These are phyloP conservation scores for Cottus gobio DNA, from an alignment of 2,113 vertebrate genomes.

Conservation along the genomic window DNA sequence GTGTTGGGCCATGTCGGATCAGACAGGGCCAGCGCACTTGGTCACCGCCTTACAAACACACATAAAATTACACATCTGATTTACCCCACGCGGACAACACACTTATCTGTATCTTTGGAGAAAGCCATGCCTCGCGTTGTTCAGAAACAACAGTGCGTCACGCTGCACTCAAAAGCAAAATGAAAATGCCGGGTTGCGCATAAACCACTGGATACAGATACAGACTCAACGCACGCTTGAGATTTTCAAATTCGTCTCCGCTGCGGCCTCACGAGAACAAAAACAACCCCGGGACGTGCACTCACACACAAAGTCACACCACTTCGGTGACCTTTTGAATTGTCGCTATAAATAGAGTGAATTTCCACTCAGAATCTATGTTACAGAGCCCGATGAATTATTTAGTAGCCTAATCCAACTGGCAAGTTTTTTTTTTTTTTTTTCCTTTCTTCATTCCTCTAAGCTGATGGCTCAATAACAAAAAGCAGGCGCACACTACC, in stretches of 20 bases:
- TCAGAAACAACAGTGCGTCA: slow-evolving; percentile 8
- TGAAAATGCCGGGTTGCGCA: not conserved
- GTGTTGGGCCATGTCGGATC: slow-evolving; percentile 85
- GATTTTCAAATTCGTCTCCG: slow-evolving; percentile 43
- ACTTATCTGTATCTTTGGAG: not conserved
- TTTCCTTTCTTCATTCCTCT: slow-evolving; percentile 52
- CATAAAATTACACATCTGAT: slow-evolving; percentile 54
- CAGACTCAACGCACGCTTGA: slow-evolving; percentile 34
- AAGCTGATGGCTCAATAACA: slow-evolving; percentile 62
- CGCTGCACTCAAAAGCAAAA: not conserved
- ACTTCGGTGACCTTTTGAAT: slow-evolving; percentile 79
- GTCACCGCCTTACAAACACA: slow-evolving; percentile 67
- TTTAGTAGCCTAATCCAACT: slow-evolving; percentile 76
- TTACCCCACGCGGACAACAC: slow-evolving; percentile 24
- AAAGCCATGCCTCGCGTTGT: slow-evolving; percentile 20
- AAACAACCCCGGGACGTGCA: slow-evolving; percentile 69
- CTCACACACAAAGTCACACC: slow-evolving; percentile 73
- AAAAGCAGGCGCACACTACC: slow-evolving; percentile 31
- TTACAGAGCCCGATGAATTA: slow-evolving; percentile 79
- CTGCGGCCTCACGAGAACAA: slow-evolving; percentile 57
- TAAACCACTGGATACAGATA: slow-evolving; percentile 21
- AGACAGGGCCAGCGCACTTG: slow-evolving; percentile 80
- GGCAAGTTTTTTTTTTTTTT: slow-evolving; percentile 65
- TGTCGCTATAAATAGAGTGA: slow-evolving; percentile 80
- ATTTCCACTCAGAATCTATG: slow-evolving; percentile 80